Evolutionary conservation across 2,797 vertebrate genomes (phyloP).

Genomic region (Masticophis lateralis): DNA sequence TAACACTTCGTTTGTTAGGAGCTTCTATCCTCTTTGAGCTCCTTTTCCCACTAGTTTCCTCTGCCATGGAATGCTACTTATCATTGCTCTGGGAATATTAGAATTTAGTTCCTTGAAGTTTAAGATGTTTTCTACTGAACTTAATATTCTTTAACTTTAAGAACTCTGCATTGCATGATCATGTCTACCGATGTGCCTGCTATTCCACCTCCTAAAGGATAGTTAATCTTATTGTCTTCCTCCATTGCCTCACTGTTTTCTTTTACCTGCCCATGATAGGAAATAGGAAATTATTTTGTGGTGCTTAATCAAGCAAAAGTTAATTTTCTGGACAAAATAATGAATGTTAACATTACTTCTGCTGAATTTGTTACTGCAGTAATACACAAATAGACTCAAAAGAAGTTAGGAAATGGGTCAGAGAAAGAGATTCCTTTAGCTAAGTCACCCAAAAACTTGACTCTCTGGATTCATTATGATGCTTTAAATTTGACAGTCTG

Average conservation of each 20-base stretch:
- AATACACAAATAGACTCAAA: background rate
- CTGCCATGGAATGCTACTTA: background rate
- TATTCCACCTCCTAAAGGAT: background rate
- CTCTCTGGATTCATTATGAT: background rate
- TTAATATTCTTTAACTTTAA: background rate
- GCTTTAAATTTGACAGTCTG: background rate
- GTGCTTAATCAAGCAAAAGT: background rate
- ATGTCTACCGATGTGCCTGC: background rate
- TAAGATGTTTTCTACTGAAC: background rate
- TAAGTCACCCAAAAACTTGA: background rate
- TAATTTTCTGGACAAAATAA: slow-evolving; percentile 20
- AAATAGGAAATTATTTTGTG: slow-evolving; percentile 24
- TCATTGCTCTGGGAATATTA: background rate
- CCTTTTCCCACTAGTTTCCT: background rate
- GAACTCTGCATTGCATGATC: background rate
- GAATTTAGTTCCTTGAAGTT: background rate
- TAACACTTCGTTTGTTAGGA: background rate
- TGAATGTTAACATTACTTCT: background rate
- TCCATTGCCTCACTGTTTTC: background rate
- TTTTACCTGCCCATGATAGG: background rate
- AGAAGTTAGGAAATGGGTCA: accelerated
- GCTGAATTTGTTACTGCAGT: background rate
- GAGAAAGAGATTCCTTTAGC: background rate
- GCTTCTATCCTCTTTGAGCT: background rate
- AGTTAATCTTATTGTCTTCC: background rate